Percentiles rank a stretch among this genome's conserved stretches.
Conservation (phyloP, 2,888 invertebrate genomes). For the Acronicta psi region DNA sequence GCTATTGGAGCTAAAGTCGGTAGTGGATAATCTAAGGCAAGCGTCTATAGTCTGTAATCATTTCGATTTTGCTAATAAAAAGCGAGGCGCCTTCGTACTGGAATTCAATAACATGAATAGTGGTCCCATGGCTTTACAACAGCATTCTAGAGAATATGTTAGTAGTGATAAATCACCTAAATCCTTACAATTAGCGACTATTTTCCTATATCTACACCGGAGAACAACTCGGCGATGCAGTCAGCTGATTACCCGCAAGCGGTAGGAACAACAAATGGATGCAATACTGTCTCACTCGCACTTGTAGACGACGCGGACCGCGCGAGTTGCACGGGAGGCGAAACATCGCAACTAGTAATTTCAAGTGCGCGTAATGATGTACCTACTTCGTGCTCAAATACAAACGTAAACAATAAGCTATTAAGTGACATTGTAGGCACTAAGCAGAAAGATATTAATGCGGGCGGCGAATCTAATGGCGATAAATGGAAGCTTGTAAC, state of each 20-base stretch:
- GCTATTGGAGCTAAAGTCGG: constrained; percentile 1
- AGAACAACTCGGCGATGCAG: background rate
- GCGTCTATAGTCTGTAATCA: constrained; percentile 6
- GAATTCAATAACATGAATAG: constrained; percentile 2
- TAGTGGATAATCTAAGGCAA: constrained; percentile 6
- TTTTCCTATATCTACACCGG: constrained; percentile 10
- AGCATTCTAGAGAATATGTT: background rate
- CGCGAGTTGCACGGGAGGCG: too few species aligned
- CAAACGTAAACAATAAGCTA: too few species aligned
- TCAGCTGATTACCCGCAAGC: constrained; percentile 1
- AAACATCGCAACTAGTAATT: too few species aligned
- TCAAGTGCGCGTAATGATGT: too few species aligned
- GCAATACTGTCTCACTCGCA: constrained; percentile 2
- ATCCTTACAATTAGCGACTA: constrained; percentile 3
- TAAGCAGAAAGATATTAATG: too few species aligned
- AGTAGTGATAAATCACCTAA: constrained; percentile 2
- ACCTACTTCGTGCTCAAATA: too few species aligned
- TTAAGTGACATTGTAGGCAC: background rate
- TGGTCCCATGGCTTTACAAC: constrained; percentile 7
- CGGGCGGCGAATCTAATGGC: too few species aligned
- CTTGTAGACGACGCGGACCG: too few species aligned
- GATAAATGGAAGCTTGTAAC: too few species aligned
- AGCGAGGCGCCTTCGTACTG: constrained; percentile 7
- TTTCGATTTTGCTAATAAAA: constrained; percentile 14
- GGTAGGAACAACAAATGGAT: background rate